These are phyloP conservation scores for Apus apus DNA, from an alignment of 2,113 vertebrate genomes.

Conservation along the genomic window DNA sequence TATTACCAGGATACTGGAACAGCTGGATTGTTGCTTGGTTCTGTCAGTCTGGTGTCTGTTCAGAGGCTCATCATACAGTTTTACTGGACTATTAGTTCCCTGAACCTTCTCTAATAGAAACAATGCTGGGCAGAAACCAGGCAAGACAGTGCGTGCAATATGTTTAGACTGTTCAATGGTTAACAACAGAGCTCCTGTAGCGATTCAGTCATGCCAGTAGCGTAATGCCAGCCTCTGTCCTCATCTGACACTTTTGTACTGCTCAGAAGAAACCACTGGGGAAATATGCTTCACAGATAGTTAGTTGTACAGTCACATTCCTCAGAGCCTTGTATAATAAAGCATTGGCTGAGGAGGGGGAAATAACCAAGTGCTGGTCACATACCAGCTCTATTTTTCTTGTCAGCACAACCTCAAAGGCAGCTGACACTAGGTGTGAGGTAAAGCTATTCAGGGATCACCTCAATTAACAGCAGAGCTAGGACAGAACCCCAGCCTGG, in stretches of 20 bases:
- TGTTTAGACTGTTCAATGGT: constrained; percentile 1
- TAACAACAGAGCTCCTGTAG: constrained; percentile 32
- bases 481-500: background rate
- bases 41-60: background rate
- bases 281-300: constrained; percentile 52
- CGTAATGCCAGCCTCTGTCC: constrained; percentile 42
- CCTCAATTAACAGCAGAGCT: constrained; percentile 13
- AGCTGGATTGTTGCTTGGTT: background rate
- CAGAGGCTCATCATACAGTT: background rate
- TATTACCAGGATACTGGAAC: background rate
- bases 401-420: constrained; percentile 39
- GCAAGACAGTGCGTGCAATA: background rate
- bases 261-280: constrained; percentile 1
- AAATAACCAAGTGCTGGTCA: background rate
- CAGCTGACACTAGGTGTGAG: background rate
- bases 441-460: background rate
- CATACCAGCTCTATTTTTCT: background rate
- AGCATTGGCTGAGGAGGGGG: background rate
- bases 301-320: background rate
- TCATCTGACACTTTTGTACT: constrained; percentile 41
- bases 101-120: background rate
- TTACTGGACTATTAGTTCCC: background rate
- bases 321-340: constrained; percentile 20
- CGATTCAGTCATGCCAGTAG: constrained; percentile 20
- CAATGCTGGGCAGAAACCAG: background rate